phyloP scores from a whole-genome alignment of 2,113 vertebrate species.

The Hippocampus zosterae region DNA sequence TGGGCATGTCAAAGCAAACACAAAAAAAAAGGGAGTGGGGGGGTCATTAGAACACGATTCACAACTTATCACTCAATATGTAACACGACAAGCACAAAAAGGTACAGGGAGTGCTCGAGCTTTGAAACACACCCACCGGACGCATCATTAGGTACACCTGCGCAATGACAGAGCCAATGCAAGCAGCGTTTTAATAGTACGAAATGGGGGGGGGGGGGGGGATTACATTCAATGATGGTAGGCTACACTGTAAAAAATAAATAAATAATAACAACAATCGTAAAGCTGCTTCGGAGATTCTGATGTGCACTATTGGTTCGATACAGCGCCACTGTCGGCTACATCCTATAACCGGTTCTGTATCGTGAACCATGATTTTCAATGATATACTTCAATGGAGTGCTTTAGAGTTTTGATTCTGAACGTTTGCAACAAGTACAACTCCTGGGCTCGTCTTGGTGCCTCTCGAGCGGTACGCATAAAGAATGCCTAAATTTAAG shows the following conservation, averaged over 20 bases:
- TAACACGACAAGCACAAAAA: conserved; percentile 43
- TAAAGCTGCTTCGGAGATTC: background rate
- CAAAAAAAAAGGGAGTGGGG: conserved; percentile 37
- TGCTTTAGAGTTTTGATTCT: too few species aligned
- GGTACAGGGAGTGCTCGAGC: conserved; percentile 25
- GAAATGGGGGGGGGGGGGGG: too few species aligned
- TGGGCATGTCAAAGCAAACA: conserved; percentile 29
- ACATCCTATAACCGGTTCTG: background rate
- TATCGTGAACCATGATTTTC: background rate
- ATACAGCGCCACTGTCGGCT: too few species aligned
- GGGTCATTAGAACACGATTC: conserved; percentile 43
- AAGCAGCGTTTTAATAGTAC: background rate
- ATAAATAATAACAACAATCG: too few species aligned
- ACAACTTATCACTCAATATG: conserved; percentile 37
- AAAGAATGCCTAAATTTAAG: too few species aligned
- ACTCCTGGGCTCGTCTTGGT: too few species aligned
- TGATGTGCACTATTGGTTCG: background rate
- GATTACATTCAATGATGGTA: background rate
- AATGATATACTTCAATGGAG: too few species aligned
- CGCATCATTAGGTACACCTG: conserved; percentile 4
- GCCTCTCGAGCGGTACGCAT: too few species aligned
- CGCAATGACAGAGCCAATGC: background rate
- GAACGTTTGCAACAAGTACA: too few species aligned
- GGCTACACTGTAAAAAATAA: background rate
- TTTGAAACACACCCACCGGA: background rate